phyloP scores from a whole-genome alignment of 2,888 invertebrate species.

The Morpho deidamia region DNA sequence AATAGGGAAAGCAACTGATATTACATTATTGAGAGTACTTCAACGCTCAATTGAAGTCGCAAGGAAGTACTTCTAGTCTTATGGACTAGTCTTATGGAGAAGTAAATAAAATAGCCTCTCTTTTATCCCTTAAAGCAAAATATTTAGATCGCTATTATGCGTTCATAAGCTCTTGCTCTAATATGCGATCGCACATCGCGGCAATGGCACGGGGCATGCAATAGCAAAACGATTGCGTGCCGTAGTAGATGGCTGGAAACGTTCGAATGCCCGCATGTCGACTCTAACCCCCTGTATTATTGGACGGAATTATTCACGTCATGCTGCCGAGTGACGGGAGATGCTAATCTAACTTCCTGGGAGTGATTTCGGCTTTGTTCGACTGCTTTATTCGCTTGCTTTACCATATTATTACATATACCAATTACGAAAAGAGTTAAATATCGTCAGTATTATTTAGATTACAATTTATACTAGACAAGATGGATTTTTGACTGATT shows the following conservation, averaged over 20 bases:
- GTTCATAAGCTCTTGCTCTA: background rate
- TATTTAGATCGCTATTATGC: constrained; percentile 20
- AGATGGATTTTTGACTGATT: no score
- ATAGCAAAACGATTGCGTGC: constrained; percentile 53
- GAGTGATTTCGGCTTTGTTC: constrained; percentile 36
- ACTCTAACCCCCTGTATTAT: constrained; percentile 51
- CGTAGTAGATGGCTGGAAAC: constrained; percentile 55
- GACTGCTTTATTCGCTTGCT: background rate
- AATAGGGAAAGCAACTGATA: no score
- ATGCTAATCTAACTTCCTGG: constrained; percentile 62
- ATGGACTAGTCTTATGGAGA: no score
- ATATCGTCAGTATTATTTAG: no score
- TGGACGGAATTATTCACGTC: constrained; percentile 60
- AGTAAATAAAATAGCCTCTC: no score
- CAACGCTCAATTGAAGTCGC: no score
- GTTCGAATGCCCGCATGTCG: constrained; percentile 48
- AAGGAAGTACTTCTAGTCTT: no score
- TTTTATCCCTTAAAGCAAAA: background rate
- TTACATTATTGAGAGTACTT: no score
- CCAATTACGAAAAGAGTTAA: no score
- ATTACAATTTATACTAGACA: no score
- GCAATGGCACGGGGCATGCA: constrained; percentile 17
- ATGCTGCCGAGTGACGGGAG: constrained; percentile 43
- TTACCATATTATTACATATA: no score
- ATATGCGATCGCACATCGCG: background rate